Conservation (phyloP, 1,140 invertebrate genomes). For the Acromyrmex charruanus region DNA sequence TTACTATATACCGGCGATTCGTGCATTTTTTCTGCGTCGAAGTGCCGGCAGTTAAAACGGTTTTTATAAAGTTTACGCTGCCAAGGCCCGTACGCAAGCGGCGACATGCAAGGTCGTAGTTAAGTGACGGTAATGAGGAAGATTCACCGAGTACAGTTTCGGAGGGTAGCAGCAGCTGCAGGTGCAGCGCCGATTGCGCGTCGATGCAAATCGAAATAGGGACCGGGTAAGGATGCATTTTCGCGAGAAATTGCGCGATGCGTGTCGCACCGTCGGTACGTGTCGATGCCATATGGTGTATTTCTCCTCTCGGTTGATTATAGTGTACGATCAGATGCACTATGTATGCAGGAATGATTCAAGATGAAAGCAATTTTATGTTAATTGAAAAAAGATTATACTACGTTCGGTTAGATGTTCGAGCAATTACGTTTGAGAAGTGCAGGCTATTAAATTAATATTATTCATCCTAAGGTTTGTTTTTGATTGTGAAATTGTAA, state of each 20-base stretch:
- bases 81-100: background rate
- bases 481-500: background rate
- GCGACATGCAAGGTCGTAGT: conserved; percentile 47
- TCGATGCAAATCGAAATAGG: conserved; percentile 21
- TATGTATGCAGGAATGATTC: background rate
- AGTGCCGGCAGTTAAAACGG: conserved; percentile 51
- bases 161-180: background rate
- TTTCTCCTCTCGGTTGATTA: conserved; percentile 19
- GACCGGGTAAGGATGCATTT: background rate
- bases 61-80: conserved; percentile 63
- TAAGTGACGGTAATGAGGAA: conserved; percentile 65
- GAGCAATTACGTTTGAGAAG: conserved; percentile 10
- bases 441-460: background rate
- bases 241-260: conserved; percentile 32
- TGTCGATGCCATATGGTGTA: conserved; percentile 8
- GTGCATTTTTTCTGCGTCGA: conserved; percentile 13
- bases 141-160: conserved; percentile 31
- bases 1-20: conserved; percentile 42
- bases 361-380: conserved; percentile 10
- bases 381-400: background rate
- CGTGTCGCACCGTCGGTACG: conserved; percentile 1
- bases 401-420: background rate
- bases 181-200: background rate
- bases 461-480: background rate
- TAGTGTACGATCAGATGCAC: background rate